These are phyloP conservation scores for Aradus depressus DNA, from an alignment of 2,888 invertebrate genomes.

Conservation along the genomic window DNA sequence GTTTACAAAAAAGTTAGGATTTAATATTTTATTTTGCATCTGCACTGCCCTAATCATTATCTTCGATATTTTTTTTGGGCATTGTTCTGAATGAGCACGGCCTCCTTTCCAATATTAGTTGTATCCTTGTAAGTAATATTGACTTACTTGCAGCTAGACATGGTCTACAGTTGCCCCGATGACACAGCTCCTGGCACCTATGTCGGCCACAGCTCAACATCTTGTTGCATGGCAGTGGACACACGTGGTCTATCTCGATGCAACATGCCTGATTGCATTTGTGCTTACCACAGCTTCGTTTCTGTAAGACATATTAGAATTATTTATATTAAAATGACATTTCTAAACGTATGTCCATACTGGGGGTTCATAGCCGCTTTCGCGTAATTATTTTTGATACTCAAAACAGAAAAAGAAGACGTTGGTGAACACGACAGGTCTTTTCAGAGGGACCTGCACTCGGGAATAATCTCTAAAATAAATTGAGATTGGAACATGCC, in stretches of 20 bases:
- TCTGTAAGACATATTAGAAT: constrained; percentile 39
- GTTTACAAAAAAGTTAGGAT: background rate
- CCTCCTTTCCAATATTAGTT: background rate
- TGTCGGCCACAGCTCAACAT: constrained; percentile 78
- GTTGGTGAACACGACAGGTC: no score
- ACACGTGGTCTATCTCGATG: constrained; percentile 73
- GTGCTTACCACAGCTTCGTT: constrained; percentile 74
- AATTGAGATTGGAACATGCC: no score
- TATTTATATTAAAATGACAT: background rate
- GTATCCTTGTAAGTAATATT: background rate
- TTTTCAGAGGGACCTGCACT: no score
- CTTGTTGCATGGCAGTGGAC: constrained; percentile 70
- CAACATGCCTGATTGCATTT: constrained; percentile 86
- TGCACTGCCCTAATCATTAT: no score
- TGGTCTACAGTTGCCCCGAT: constrained; percentile 69
- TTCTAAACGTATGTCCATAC: background rate
- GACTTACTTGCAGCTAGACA: constrained; percentile 40
- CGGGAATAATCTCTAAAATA: no score
- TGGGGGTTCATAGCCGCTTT: no score
- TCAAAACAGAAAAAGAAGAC: no score
- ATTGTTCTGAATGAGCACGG: no score
- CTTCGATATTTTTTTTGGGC: no score
- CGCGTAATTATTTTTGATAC: no score
- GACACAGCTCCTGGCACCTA: constrained; percentile 79
- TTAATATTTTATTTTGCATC: no score